Base-by-base conservation (phyloP, 2,888 invertebrate genomes). In the Andrena hattorfiana region DNA sequence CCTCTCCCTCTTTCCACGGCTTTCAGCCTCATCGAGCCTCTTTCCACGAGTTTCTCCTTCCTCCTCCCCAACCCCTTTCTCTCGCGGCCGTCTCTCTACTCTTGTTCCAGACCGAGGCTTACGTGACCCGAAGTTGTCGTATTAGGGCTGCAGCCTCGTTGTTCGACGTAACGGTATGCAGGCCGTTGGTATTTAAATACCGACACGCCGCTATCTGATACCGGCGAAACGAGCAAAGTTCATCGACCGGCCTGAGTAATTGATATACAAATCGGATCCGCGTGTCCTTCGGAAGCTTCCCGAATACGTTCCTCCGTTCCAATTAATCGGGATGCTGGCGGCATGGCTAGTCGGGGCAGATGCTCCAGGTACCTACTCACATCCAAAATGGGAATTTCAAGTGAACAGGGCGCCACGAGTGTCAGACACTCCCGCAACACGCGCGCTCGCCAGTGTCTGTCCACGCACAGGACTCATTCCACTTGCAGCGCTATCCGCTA, bases 151-250 rank as follows among this genome's bases (percentile, higher is more conserved):
- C 67, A 70, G 67, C 81, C 72, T 79, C 64, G 70, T 70, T 69
- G 81, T 80, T 88, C 74, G 71, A 82, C 84, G 80, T 87, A 87
- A 87, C 89, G 87, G 87, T 87, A 89, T 83, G 81, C 85, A 63
- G 73, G 76, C 48, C 68, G 78, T 75, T 71, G 85, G 69, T 88
- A 85, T 87, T 87, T 89, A 87, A 87, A 87, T 87, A 79, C 75
- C 85, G 67, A 83, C 83, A 76, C 49, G 69, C 78, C 68, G 62
- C 66, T 75, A 72, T 72, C 71, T n/a, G 85, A 77, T 84, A 73
- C 51, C 68, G 26, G 67, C 69, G 80, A 80, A 78, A 75, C 79
- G 62, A 49, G 64, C 62, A 54, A 63, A 70, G 83, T 78, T 74
- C 78, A 60, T 72, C 84, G 83, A 84, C 84, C 84, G 26, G 42